Percentiles rank a stretch among this genome's conserved stretches.
Evolutionary conservation across 2,888 invertebrate species (phyloP).

Genomic region (Ceratothoa steindachneri): DNA sequence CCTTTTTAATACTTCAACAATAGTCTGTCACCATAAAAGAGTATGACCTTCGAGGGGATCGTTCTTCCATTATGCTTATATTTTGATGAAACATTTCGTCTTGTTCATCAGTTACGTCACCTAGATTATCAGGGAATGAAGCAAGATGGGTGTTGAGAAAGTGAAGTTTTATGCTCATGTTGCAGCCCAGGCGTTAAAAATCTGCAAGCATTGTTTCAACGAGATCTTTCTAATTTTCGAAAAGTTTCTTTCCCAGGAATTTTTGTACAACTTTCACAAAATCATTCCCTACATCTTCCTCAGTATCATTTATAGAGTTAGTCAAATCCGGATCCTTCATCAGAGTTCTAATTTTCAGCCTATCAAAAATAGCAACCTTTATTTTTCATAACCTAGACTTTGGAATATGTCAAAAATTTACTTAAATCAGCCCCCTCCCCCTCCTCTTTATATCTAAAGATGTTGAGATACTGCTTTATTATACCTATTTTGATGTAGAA

Average conservation of each 20-base stretch:
- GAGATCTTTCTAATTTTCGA: background rate
- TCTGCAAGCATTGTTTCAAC: background rate
- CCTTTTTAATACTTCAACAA: background rate
- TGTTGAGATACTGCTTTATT: background rate
- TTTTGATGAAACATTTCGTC: background rate
- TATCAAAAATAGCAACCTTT: background rate
- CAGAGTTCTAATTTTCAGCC: background rate
- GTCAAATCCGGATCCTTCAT: background rate
- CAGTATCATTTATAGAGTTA: background rate
- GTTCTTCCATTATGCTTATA: background rate
- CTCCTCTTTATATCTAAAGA: no score
- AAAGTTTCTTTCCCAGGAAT: background rate
- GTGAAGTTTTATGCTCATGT: background rate
- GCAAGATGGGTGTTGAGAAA: background rate
- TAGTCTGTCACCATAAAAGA: background rate
- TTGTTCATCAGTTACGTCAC: background rate
- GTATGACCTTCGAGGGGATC: background rate
- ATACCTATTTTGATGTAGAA: background rate
- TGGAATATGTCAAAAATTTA: background rate
- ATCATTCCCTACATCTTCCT: background rate
- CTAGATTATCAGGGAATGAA: background rate
- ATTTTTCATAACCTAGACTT: background rate
- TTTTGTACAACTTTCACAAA: background rate
- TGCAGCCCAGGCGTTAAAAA: background rate
- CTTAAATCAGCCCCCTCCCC: no score